Conservation (phyloP, 2,797 vertebrate genomes). For the Eulemur coronatus region DNA sequence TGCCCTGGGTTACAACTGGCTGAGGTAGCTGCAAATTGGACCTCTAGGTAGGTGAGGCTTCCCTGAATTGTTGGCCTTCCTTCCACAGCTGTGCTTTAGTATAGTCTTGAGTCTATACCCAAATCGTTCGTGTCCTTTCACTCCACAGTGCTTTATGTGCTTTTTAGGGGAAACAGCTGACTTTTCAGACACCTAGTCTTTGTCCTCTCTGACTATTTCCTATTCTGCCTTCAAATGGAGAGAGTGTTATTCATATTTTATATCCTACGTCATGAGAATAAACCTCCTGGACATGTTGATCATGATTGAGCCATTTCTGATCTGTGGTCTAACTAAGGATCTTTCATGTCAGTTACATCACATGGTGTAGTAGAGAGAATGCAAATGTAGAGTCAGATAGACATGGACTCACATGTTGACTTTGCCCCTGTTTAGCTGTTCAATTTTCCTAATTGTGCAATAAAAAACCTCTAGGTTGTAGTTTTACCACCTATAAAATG, state of each 20-base stretch:
- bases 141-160: not conserved
- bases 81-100: not conserved
- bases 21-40: not conserved
- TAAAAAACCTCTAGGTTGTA: not conserved
- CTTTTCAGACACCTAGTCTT: not conserved
- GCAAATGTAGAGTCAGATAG: not conserved
- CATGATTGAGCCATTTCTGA: not conserved
- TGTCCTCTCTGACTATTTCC: not conserved
- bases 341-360: not conserved
- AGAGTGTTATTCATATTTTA: not conserved
- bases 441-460: not conserved
- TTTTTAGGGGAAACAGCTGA: not conserved
- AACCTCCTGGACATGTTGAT: not conserved
- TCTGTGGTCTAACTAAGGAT: not conserved
- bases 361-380: not conserved
- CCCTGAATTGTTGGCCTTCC: not conserved
- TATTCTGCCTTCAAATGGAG: conserved; percentile 28
- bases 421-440: not conserved
- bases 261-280: not conserved
- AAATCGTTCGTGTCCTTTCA: not conserved
- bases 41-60: not conserved
- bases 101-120: not conserved
- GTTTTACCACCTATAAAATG: conserved; percentile 28
- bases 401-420: not conserved
- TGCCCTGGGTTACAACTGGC: not conserved